A percentile compares a stretch with the other conserved stretches of the same genome.
Evolutionary conservation across 2,113 vertebrate species (phyloP).

Genomic region (Mobula hypostoma): DNA sequence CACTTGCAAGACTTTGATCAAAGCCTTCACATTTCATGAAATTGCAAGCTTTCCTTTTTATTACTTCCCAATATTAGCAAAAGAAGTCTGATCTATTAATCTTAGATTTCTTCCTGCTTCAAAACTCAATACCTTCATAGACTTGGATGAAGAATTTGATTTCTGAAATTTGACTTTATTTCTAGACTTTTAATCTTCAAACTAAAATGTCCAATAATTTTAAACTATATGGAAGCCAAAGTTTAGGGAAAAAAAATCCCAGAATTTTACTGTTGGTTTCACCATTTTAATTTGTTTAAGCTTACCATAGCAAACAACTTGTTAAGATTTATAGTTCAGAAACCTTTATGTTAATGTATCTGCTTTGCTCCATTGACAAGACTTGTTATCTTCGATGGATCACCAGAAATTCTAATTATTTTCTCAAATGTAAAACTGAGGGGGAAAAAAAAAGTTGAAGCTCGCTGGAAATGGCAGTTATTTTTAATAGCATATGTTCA

Average conservation of each 20-base stretch:
- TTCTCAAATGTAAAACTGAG: neutral
- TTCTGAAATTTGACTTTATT: neutral
- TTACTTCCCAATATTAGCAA: neutral
- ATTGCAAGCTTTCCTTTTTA: neutral
- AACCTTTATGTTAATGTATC: neutral
- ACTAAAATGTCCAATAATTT: neutral
- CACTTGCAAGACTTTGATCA: neutral
- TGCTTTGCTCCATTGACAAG: neutral
- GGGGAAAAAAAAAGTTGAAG: neutral
- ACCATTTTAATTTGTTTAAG: neutral
- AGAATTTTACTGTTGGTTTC: neutral
- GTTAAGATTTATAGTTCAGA: neutral
- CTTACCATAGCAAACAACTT: neutral
- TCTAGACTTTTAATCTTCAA: neutral
- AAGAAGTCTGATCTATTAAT: neutral
- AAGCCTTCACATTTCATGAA: neutral
- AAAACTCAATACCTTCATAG: neutral
- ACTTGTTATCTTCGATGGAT: neutral
- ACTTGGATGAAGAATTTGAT: neutral
- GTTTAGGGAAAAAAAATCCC: neutral
- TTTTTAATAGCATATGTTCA: neutral
- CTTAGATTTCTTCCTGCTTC: neutral
- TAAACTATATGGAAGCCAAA: neutral
- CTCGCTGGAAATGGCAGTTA: neutral
- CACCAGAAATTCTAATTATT: neutral